Base-by-base conservation (phyloP, 2,797 vertebrate genomes). In the Eidolon dupreanum region DNA sequence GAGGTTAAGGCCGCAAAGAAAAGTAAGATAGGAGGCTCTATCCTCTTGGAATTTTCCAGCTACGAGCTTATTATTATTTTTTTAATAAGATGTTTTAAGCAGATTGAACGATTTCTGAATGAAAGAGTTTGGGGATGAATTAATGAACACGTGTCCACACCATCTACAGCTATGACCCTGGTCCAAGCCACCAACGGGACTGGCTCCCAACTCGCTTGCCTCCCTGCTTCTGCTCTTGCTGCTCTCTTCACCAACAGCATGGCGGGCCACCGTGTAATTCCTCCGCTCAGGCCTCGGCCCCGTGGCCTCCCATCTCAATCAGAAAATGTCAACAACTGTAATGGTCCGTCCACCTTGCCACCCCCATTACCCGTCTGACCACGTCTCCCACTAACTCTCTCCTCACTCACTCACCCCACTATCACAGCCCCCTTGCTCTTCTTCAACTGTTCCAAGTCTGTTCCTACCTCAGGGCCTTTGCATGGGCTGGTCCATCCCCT, bases 341-440 rank as follows among this genome's bases (percentile, higher is more conserved):
- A 51, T 1, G n/a, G 85, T 33, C 65, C 43, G 41, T 24, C n/a
- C 26, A 38, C 26, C 28, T 31, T 3, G 46, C 20, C 12, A 26
- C 31, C 36, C 41, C 41, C 16, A 4, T 38, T 1, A 31, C 63
- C 63, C 22, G 51, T 43, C 77, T 19, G 49, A 49, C 53, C n/a
- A n/a, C 16, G 3, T 33, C 41, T 13, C 38, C 53, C n/a, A 43
- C 51, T 13, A 22, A 28, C 20, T 38, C 10, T 11, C n/a, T 13
- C 11, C 38, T 8, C 0, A 0, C 41, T 38, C 20, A 0, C 43
- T 59, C 28, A 0, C 22, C 22, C 53, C 10, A 9, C 8, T 1
- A 15, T 10, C 22, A 22, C 4, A 1, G 86, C 13, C 15, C 26
- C 51, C 10, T 75, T 8, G 41, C 26, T 41, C 8, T 15, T 65